Conservation (phyloP, 2,113 vertebrate species). For the Orycteropus afer region DNA sequence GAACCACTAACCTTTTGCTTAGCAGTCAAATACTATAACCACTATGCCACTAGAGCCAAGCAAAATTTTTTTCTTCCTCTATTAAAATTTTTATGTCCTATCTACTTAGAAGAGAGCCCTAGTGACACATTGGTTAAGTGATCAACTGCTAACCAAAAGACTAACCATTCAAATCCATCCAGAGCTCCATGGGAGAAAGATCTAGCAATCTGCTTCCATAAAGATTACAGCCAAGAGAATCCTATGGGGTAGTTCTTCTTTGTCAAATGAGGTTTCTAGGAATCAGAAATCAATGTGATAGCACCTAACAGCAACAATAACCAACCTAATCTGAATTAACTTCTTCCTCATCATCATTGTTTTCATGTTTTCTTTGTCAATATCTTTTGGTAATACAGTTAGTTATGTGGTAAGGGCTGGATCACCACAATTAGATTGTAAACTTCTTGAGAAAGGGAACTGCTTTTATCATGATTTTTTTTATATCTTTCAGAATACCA, state of each 20-base stretch:
- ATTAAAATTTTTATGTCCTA: not conserved
- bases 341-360: not conserved
- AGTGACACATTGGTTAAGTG: too few relatives aligned
- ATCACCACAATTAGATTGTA: not conserved
- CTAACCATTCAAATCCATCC: too few relatives aligned
- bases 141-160: too few relatives aligned
- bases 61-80: not conserved
- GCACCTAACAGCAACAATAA: too few relatives aligned
- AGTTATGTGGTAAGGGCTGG: not conserved
- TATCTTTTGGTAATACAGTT: not conserved
- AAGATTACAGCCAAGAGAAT: not conserved
- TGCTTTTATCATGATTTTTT: not conserved
- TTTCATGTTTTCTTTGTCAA: not conserved
- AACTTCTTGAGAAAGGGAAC: not conserved
- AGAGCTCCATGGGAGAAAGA: not conserved
- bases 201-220: not conserved
- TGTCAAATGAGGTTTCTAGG: not conserved
- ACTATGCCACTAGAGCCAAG: too few relatives aligned
- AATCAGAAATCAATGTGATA: too few relatives aligned
- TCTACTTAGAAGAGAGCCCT: too few relatives aligned
- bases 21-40: too few relatives aligned
- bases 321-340: not conserved
- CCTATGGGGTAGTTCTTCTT: not conserved
- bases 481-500: not conserved
- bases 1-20: too few relatives aligned